Conservation (phyloP, 1,140 invertebrate genomes). For the Brachionus manjavacas region DNA sequence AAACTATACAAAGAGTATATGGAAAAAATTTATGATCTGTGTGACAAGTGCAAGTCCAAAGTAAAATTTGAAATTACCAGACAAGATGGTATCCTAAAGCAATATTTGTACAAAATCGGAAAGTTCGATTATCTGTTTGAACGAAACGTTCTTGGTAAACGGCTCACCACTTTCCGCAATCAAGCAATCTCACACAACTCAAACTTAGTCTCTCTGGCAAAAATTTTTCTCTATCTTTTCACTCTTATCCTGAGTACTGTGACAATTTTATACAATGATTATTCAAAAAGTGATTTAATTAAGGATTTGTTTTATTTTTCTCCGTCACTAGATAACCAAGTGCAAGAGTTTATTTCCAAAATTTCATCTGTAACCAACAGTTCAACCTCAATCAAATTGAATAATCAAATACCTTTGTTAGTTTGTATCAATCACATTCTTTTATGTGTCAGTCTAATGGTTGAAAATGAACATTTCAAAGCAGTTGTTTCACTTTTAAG, state of each 20-base stretch:
- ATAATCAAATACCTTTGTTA: not conserved
- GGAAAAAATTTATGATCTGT: constrained; percentile 35
- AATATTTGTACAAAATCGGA: constrained; percentile 33
- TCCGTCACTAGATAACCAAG: not conserved
- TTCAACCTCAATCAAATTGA: not conserved
- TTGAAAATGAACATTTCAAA: not conserved
- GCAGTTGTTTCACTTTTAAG: not conserved
- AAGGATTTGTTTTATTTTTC: not conserved
- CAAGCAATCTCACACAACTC: not conserved
- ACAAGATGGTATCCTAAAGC: constrained; percentile 39
- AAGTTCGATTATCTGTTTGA: constrained; percentile 19
- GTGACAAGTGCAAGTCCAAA: not conserved
- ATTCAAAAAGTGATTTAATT: not conserved
- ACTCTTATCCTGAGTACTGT: not conserved
- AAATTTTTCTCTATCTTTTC: not conserved
- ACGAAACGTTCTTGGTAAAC: not conserved
- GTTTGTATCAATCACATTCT: not conserved
- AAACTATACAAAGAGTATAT: constrained; percentile 38
- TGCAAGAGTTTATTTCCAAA: not conserved
- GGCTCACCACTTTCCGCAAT: not conserved
- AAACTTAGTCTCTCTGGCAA: not conserved
- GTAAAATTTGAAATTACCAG: constrained; percentile 41
- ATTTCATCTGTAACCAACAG: not conserved
- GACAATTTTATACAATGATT: not conserved
- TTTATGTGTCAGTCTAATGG: not conserved